These are phyloP conservation scores for Ibycter americanus DNA, from an alignment of 2,797 vertebrate genomes.

Conservation along the genomic window DNA sequence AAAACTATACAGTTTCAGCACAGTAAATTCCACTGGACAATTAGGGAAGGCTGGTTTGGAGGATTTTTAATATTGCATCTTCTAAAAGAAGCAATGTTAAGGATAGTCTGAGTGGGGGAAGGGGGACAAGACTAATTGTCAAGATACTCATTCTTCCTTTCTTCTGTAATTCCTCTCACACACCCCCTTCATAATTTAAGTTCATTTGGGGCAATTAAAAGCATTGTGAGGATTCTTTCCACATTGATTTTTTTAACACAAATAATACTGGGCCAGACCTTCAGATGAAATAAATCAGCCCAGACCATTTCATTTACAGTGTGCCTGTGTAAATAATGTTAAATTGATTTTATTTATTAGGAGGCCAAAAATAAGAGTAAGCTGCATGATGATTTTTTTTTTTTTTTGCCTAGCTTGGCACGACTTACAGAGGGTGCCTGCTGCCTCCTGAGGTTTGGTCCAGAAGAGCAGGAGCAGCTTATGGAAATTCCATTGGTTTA, in stretches of 20 bases:
- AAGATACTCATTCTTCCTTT: background rate
- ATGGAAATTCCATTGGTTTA: background rate
- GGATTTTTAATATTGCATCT: background rate
- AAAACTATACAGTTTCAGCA: background rate
- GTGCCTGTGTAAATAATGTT: background rate
- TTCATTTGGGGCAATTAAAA: background rate
- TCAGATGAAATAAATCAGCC: background rate
- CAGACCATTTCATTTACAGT: background rate
- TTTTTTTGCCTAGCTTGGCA: too few species aligned
- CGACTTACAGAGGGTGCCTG: background rate
- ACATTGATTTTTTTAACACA: background rate
- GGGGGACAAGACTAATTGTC: background rate
- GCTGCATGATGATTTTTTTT: background rate
- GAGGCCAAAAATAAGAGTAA: background rate
- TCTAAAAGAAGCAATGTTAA: background rate
- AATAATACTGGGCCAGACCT: background rate
- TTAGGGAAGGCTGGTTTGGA: background rate
- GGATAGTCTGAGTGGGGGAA: background rate
- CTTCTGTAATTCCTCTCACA: background rate
- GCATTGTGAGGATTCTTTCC: background rate
- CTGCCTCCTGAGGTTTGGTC: background rate
- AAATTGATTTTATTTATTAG: background rate
- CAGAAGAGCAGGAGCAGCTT: background rate
- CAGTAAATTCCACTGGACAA: constrained; percentile 1
- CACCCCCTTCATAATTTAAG: background rate